These are phyloP conservation scores for Drosophila neotestacea DNA, from an alignment of 2,888 invertebrate species.

Conservation along the genomic window DNA sequence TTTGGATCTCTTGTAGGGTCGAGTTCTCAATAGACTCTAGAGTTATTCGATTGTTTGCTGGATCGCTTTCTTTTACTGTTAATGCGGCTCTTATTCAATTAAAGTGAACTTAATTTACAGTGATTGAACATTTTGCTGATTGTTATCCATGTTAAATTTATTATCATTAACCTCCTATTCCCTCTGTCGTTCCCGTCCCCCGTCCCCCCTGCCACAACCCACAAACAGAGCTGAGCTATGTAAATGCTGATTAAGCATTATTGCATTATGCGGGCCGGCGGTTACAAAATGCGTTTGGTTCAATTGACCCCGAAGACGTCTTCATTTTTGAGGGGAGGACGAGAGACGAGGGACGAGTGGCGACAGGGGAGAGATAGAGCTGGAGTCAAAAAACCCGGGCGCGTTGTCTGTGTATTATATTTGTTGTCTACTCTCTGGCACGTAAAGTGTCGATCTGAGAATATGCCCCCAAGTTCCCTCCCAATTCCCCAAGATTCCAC, in stretches of 20 bases:
- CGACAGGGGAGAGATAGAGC: neutral
- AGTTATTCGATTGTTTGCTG: neutral
- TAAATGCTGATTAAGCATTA: constrained; percentile 71
- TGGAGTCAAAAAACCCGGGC: constrained; percentile 21
- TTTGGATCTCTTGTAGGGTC: neutral
- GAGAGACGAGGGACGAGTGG: neutral
- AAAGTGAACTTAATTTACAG: constrained; percentile 84
- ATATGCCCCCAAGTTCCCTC: constrained; percentile 10
- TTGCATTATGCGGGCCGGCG: constrained; percentile 70
- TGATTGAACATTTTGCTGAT: constrained; percentile 82
- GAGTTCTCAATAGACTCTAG: neutral
- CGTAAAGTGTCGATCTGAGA: constrained; percentile 36
- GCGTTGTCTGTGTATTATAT: constrained; percentile 4
- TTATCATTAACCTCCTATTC: constrained; percentile 60
- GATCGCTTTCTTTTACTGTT: constrained; percentile 20
- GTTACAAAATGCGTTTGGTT: constrained; percentile 71
- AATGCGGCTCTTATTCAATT: constrained; percentile 81
- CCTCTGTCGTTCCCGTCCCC: neutral
- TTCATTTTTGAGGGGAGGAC: neutral
- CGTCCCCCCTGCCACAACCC: neutral
- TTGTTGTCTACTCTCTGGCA: constrained; percentile 16
- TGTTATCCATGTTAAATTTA: constrained; percentile 74
- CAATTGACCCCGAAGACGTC: constrained; percentile 66
- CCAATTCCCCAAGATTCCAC: constrained; percentile 5
- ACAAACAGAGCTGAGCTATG: constrained; percentile 23